These are phyloP conservation scores for Drosophila infuscata DNA, from an alignment of 2,888 invertebrate species.

Conservation along the genomic window DNA sequence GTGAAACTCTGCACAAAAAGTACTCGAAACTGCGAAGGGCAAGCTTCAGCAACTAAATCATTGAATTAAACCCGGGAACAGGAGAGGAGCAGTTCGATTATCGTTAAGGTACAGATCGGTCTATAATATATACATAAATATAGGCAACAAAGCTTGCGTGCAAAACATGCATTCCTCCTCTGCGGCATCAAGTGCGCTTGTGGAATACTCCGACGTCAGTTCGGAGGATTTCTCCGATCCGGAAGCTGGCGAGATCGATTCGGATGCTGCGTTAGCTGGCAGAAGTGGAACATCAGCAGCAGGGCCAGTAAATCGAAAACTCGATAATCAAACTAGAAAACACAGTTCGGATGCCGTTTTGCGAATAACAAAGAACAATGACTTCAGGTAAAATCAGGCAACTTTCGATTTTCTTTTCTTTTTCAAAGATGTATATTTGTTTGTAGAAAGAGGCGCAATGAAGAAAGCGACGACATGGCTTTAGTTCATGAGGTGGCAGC, in stretches of 20 bases:
- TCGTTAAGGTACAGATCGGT: slow-evolving; percentile 7
- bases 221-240: slow-evolving; percentile 95
- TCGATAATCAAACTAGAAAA: slow-evolving; percentile 51
- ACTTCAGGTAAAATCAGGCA: slow-evolving; percentile 67
- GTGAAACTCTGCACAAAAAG: slow-evolving; percentile 35
- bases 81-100: slow-evolving; percentile 1
- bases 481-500: slow-evolving; percentile 33
- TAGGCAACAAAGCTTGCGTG: slow-evolving; percentile 4
- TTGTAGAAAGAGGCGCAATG: slow-evolving; percentile 72
- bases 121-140: slow-evolving; percentile 5
- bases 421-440: not conserved
- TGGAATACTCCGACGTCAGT: slow-evolving; percentile 96
- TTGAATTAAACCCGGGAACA: slow-evolving; percentile 8
- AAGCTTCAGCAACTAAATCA: slow-evolving; percentile 14
- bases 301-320: slow-evolving; percentile 44
- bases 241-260: slow-evolving; percentile 94
- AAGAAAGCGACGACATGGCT: slow-evolving; percentile 65
- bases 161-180: slow-evolving; percentile 72
- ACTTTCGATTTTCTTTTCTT: not conserved
- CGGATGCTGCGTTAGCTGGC: slow-evolving; percentile 59
- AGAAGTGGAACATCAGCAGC: slow-evolving; percentile 20
- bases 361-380: slow-evolving; percentile 63
- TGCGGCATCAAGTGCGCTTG: slow-evolving; percentile 72
- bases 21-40: slow-evolving; percentile 20
- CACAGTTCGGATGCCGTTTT: slow-evolving; percentile 42